Evolutionary conservation across 2,113 vertebrate genomes (phyloP).

Genomic region (Tamias sibiricus): DNA sequence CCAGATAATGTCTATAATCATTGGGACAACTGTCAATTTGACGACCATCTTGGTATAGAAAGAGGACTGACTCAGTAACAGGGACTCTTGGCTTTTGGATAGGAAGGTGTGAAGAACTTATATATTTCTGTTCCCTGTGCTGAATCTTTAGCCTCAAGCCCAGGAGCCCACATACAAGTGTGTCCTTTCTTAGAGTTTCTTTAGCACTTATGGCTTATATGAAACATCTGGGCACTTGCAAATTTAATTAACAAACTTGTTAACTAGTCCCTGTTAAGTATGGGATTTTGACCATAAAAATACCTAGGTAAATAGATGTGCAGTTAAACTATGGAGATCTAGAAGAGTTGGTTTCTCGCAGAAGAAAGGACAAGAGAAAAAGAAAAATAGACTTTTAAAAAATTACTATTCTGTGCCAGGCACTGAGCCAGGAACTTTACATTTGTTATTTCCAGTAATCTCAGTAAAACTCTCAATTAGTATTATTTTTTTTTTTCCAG

Average conservation of each 20-base stretch:
- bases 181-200: background rate
- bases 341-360: background rate
- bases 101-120: background rate
- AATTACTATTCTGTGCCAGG: background rate
- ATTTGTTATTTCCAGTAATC: background rate
- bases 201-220: background rate
- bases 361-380: background rate
- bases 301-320: background rate
- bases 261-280: background rate
- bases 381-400: background rate
- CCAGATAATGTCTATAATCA: background rate
- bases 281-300: background rate
- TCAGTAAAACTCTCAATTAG: background rate
- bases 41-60: background rate
- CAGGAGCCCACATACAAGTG: background rate
- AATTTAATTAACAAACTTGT: background rate
- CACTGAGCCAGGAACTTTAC: background rate
- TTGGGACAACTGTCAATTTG: background rate
- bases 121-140: rapidly evolving
- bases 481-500: background rate
- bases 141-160: background rate
- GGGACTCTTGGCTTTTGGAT: background rate
- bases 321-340: background rate
- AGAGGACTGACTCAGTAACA: too few relatives aligned
- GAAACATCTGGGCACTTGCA: background rate